A percentile compares a stretch with the other conserved stretches of the same genome.
Evolutionary conservation across 92 coral and sea anemone genomes (phyloP).

Genomic region (Parazoanthus swiftii): DNA sequence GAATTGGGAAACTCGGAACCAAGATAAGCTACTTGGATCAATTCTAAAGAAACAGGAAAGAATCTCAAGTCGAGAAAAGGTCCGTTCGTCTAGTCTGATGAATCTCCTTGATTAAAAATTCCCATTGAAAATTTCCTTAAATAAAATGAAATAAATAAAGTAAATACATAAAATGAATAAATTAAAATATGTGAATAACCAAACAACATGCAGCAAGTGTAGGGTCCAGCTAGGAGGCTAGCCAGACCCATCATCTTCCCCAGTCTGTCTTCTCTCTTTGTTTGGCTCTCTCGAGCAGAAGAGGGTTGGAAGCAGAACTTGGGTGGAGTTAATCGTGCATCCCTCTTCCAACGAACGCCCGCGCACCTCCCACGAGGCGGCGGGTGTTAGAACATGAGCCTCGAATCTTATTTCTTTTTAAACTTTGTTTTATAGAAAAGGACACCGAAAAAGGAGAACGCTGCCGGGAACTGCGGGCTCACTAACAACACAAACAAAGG

Average conservation of each 20-base stretch:
- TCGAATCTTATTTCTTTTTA: not conserved
- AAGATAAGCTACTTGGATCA: conserved; percentile 25
- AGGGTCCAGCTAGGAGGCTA: not conserved
- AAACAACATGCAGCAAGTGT: too few relatives aligned
- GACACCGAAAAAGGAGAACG: conserved; percentile 1
- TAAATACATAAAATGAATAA: too few relatives aligned
- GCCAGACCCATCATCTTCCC: not conserved
- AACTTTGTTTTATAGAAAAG: not conserved
- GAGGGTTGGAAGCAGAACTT: not conserved
- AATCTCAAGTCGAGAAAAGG: conserved; percentile 23
- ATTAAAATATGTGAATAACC: too few relatives aligned
- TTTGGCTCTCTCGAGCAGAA: not conserved
- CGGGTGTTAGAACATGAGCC: not conserved
- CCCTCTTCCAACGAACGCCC: not conserved
- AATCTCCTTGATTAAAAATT: not conserved
- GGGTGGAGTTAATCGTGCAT: not conserved
- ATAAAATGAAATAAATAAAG: too few relatives aligned
- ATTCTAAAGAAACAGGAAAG: conserved; percentile 36
- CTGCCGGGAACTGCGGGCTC: not conserved
- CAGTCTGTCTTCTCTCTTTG: not conserved
- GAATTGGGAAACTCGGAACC: not conserved
- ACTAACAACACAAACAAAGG: conserved; percentile 1
- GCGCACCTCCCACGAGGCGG: not conserved
- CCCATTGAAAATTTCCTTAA: not conserved
- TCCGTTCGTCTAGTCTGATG: not conserved